These are phyloP conservation scores for Apodemia duryi DNA, from an alignment of 2,888 invertebrate genomes.

Conservation along the genomic window DNA sequence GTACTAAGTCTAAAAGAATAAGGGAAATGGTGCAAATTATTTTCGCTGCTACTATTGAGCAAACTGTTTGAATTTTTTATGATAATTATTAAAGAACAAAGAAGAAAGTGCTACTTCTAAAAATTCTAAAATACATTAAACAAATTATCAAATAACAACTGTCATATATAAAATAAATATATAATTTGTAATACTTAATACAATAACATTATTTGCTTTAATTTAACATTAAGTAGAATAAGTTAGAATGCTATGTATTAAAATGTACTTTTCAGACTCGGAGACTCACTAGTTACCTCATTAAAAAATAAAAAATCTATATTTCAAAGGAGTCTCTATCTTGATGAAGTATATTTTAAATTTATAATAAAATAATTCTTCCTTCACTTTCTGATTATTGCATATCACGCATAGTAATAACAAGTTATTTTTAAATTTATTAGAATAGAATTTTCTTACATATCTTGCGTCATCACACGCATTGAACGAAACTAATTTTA, in stretches of 20 bases:
- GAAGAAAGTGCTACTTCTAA: too few relatives aligned
- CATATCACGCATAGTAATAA: slow-evolving; percentile 64
- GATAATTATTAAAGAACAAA: too few relatives aligned
- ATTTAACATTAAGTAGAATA: slow-evolving; percentile 52
- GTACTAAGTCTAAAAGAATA: not conserved
- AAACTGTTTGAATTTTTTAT: too few relatives aligned
- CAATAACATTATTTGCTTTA: slow-evolving; percentile 55
- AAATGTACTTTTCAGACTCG: slow-evolving; percentile 45
- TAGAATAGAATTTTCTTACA: slow-evolving; percentile 58
- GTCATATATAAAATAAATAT: slow-evolving; percentile 34
- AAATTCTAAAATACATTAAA: too few relatives aligned
- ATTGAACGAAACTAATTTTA: slow-evolving; percentile 2
- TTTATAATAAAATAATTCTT: slow-evolving; percentile 16
- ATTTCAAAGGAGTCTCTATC: not conserved
- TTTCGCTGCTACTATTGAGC: not conserved
- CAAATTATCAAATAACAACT: slow-evolving; percentile 19
- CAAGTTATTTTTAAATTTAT: slow-evolving; percentile 50
- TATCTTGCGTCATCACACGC: slow-evolving; percentile 35
- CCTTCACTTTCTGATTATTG: slow-evolving; percentile 51
- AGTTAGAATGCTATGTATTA: slow-evolving; percentile 55
- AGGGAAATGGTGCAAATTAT: not conserved
- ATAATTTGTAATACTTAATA: slow-evolving; percentile 37
- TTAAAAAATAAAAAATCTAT: too few relatives aligned
- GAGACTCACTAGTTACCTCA: not conserved
- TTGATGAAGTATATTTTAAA: slow-evolving; percentile 25